Base-by-base conservation (phyloP, 2,113 vertebrate genomes). In the Phrynosoma platyrhinos region DNA sequence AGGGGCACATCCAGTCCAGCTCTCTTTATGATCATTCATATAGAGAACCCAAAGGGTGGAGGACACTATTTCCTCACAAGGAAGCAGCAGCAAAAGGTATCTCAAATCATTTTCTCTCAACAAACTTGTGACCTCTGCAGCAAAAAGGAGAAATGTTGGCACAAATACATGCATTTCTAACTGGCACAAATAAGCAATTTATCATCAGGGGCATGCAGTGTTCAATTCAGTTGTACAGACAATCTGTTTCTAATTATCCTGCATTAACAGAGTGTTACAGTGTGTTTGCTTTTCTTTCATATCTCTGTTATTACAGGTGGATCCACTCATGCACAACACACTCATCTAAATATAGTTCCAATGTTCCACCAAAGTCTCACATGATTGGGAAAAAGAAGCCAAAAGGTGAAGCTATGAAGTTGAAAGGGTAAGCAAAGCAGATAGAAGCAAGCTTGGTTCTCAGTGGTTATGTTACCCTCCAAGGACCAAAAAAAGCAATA, bases 281-380 rank as follows among this genome's bases (percentile, higher is more conserved):
- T 5, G 4, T 5, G 20, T 53, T 8, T 72, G 32, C 14, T 72
- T 81, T 62, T 5, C 52, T 58, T 81, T 58, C 68, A 62, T 55
- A 53, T 83, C 81, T 40, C 58, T 62, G 32, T 42, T 76, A 76
- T 30, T 85, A 36, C 85, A 86, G 85, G 64, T 79, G 85, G 85
- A 79, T 58, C 52, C 66, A 72, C 30, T 81, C 66, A 79, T 36
- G 78, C 52, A 55, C 53, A 58, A 62, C 85, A 25, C 77, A 25
- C 4, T 40, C 76, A 6, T 55, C 66, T 86, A 86, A 86, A 79
- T 80, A 86, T 86, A 86, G 85, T 53, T 36, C 76, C 9, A 69
- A 69, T 36, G n/a, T 79, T 86, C 68, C 7, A 27, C 10, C 47
- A 25, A 55, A 79, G 30, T 4, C 68, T 79, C 68, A 72, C 14